These are phyloP conservation scores for Zaprionus gabonicus DNA, from an alignment of 1,140 invertebrate species.

Conservation along the genomic window DNA sequence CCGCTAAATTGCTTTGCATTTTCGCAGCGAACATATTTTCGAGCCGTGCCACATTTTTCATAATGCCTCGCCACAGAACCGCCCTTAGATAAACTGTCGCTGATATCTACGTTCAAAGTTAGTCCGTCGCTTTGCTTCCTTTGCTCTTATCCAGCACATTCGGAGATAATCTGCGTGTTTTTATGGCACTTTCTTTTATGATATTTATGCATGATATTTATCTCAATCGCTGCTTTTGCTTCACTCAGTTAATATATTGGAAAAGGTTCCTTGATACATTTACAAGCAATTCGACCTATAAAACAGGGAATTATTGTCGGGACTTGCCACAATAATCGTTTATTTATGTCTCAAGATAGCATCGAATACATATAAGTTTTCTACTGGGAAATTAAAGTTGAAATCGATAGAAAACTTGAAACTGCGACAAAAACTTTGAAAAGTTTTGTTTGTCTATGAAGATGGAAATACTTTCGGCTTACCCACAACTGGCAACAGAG, in stretches of 20 bases:
- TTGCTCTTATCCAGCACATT: conserved; percentile 22
- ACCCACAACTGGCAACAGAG: neutral
- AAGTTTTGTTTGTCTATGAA: neutral
- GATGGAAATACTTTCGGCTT: neutral
- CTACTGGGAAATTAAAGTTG: conserved; percentile 2
- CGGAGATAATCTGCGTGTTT: conserved; percentile 52
- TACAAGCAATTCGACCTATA: conserved; percentile 43
- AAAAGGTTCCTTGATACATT: conserved; percentile 49
- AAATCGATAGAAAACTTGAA: neutral
- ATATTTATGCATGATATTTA: conserved; percentile 71
- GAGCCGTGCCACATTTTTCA: conserved; percentile 70
- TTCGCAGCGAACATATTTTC: conserved; percentile 63
- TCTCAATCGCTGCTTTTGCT: conserved; percentile 54
- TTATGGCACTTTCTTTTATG: conserved; percentile 68
- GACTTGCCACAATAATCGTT: conserved; percentile 44
- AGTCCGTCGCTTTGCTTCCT: neutral
- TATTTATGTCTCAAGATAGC: conserved; percentile 10
- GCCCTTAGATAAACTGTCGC: conserved; percentile 61
- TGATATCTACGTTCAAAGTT: conserved; percentile 60
- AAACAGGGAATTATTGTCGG: conserved; percentile 34
- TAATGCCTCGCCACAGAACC: conserved; percentile 57
- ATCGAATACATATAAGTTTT: neutral
- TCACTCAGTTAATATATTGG: conserved; percentile 58
- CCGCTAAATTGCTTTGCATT: conserved; percentile 70
- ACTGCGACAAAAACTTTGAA: neutral